Evolutionary conservation across 2,113 vertebrate species (phyloP), one percentile per base, ranked within the genome.

Genomic region (Oreotrochilus melanogaster): DNA sequence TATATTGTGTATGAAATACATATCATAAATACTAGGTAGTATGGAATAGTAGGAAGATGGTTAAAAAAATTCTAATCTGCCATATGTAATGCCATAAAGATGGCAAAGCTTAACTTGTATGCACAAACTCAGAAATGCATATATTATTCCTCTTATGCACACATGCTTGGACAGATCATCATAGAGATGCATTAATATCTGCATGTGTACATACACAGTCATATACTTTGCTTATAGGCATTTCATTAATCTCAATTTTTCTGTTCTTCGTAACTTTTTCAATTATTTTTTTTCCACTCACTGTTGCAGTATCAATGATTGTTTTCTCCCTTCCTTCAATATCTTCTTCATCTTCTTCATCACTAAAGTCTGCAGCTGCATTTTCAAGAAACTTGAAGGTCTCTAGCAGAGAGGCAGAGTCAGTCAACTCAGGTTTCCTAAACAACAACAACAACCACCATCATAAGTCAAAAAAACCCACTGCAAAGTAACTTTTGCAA

Each of bases 261-360:
- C 92, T 88, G 89, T 88, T 94, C 93, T 95, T 95, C 64, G 9
- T 76, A 96, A 97, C 71, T 76, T 95, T 92, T 97, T 94, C 93
- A 93, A 96, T 94, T 95, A 95, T 91, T 90, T 97, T 47, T 47
- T 96, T 94, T 92, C 76, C 94, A 96, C 98, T 98, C 97, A 99
- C 99, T 61, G 99, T 99, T 97, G 99, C 98, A 4, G 98, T 98
- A 96, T 99, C 99, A 91, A 98, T 98, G 95, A 98, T 97, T 92
- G 98, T 98, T 96, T 98, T 98, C 95, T 99, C 99, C 97, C 98
- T 98, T 92, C 98, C 99, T n/a, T 99, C 98, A 82, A 98, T 97
- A 60, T 99, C 99, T 19, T 99, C 99, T 3, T 99, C 99, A 21
- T 99, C 99, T 30, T 99, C 99, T 89, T 99, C 99, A 92, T 99